Percentiles rank a stretch among this genome's conserved stretches.
Conservation (phyloP, 2,888 invertebrate species). For the Orchestes rusci region DNA sequence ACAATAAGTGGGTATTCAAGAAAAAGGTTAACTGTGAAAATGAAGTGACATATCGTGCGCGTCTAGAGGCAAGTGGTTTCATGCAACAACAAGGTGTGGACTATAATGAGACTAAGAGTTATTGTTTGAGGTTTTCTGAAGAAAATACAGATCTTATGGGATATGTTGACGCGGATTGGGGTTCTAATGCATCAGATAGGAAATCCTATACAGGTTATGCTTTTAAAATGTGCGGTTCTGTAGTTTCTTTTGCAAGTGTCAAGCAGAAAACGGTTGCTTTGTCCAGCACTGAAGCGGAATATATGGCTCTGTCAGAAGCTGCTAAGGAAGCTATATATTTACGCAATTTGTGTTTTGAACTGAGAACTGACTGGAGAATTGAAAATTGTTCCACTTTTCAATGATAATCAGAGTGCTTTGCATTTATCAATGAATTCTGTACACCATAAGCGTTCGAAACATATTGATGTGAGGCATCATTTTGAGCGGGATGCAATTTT, state of each 20-base stretch:
- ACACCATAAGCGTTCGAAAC: too few species aligned
- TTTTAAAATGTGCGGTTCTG: slow-evolving; percentile 15
- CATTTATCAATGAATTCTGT: too few species aligned
- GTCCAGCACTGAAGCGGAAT: slow-evolving; percentile 27
- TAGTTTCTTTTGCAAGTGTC: slow-evolving; percentile 29
- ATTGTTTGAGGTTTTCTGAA: too few species aligned
- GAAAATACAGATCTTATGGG: too few species aligned
- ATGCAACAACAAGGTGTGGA: neutral
- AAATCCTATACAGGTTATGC: neutral
- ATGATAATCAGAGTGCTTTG: too few species aligned
- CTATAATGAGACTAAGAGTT: slow-evolving; percentile 2
- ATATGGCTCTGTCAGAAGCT: slow-evolving; percentile 27
- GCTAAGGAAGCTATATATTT: slow-evolving; percentile 29
- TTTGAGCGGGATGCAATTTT: too few species aligned
- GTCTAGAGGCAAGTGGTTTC: neutral
- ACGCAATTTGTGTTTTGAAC: too few species aligned
- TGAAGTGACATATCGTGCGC: neutral
- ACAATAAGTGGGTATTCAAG: neutral
- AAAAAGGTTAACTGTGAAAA: neutral
- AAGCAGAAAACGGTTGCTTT: slow-evolving; percentile 31
- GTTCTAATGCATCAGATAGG: too few species aligned
- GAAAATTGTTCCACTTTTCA: too few species aligned
- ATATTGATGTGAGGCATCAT: too few species aligned
- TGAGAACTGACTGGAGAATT: too few species aligned
- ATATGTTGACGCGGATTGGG: too few species aligned